Evolutionary conservation across 2,888 invertebrate genomes (phyloP), one percentile per base, ranked within the genome.

Genomic region (Plebejus argus): DNA sequence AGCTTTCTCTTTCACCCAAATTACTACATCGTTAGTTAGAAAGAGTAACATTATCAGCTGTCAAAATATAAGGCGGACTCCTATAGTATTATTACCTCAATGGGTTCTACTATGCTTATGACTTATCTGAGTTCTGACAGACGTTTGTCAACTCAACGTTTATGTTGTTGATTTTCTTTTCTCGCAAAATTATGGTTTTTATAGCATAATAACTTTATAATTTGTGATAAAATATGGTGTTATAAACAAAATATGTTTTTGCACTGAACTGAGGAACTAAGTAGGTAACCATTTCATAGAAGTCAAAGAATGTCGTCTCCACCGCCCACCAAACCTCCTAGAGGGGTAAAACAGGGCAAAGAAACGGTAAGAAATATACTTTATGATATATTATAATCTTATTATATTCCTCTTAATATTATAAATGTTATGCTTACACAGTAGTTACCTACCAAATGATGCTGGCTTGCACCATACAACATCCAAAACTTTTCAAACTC

Each of bases 261-360:
- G 20, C 20, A n/a, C n/a, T 20, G 20, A 56, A 20, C 8, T 7
- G 20, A 20, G 7, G 45, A 10, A 20, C 58, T 61, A 3, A n/a
- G n/a, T n/a, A n/a, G n/a, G n/a, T 61, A 61, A 58, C 7, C 61
- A 10, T 61, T 61, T 12, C 15, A 66, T 28, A 28, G 12, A 33
- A 66, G 15, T 15, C 12, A 70, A 74, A 88, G 82, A 82, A 96
- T 96, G 96, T 95, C 95, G 83, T 93, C 95, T 76, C 95, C 96
- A 82, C 97, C 97, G 81, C 97, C 98, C 76, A 96, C 97, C 39
- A 98, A 98, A 89, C 98, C 98, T 85, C 98, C 98, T 33, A 94
- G 98, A 86, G 97, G 98, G 79, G 97, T 97, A 74, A 98, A 98
- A 94, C 96, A 97, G 86, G 96, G 96, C 77, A 97, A 97, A 93